Evolutionary conservation across 64 coral and sea anemone species (phyloP), one percentile per base, ranked within the genome.

Genomic region (Acropora tenuis): DNA sequence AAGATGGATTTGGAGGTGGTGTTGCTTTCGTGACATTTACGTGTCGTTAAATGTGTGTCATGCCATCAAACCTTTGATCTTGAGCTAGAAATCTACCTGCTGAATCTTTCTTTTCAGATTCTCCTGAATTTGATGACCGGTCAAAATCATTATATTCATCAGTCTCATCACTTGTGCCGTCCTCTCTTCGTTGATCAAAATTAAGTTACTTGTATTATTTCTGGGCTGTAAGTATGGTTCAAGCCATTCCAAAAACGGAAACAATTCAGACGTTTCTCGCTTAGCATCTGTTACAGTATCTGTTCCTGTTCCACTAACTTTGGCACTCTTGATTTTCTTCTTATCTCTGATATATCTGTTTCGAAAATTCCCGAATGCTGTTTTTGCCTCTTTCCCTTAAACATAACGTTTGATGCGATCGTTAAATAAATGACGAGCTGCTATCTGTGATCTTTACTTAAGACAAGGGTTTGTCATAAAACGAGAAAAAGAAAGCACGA

Each of bases 311-410:
- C 30, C 30, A 57, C 83, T 86, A 13, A 86, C 3, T 17, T 86
- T 86, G 16, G 63, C 17, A 66, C 58, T 18, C 41, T 66, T 86
- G 43, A 86, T 9, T 55, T 55, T 66, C 83, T 86, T 86, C 59
- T 69, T 86, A 17, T 86, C 83, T 4, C 60, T 67, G 48, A 20
- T 86, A 47, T 86, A 86, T 1, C 83, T 86, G 46, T 69, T 86
- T 67, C 83, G n/a, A 43, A 86, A 86, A 67, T 86, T 86, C 66
- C 18, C 44, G 66, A 86, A 86, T 4, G 61, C 83, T 48, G 58
- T 86, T 69, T 86, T 65, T 45, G 83, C 83, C 66, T 86, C 83
- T 69, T 86, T 86, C 10, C 63, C 83, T 30, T 86, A 69, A 57
- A 86, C 9, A 7, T 43, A 11, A 47, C 58, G 45, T 41, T 45